phyloP scores from a whole-genome alignment of 2,888 invertebrate genomes.

The Mellilla xanthometata region DNA sequence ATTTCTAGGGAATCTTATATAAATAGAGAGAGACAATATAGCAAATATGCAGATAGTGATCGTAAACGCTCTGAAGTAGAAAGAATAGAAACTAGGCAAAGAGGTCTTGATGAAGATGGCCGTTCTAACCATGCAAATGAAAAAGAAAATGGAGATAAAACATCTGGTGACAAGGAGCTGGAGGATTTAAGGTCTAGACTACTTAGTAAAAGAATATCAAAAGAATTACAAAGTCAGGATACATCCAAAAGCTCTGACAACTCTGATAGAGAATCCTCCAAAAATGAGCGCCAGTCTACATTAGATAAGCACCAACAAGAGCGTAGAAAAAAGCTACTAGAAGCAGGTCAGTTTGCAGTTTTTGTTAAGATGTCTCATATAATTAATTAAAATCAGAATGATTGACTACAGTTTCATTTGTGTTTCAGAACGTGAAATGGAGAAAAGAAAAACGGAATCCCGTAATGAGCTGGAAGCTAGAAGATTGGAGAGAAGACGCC shows the following conservation, averaged over 20 bases:
- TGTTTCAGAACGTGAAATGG: slow-evolving; percentile 87
- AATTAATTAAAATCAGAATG: too few relatives aligned
- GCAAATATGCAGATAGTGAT: slow-evolving; percentile 64
- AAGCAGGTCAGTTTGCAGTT: slow-evolving; percentile 79
- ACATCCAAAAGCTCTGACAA: slow-evolving; percentile 60
- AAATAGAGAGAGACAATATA: slow-evolving; percentile 61
- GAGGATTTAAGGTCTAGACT: slow-evolving; percentile 90
- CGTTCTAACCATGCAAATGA: slow-evolving; percentile 65
- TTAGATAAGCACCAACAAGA: slow-evolving; percentile 80
- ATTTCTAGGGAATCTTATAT: slow-evolving; percentile 59
- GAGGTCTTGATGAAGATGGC: slow-evolving; percentile 64
- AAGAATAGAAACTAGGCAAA: slow-evolving; percentile 67
- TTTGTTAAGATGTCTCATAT: too few relatives aligned
- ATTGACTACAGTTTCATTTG: too few relatives aligned
- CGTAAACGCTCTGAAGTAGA: slow-evolving; percentile 63
- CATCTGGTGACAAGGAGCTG: slow-evolving; percentile 83
- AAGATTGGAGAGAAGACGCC: slow-evolving; percentile 83
- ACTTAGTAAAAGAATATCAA: slow-evolving; percentile 86
- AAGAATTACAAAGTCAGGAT: slow-evolving; percentile 82
- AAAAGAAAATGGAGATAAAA: slow-evolving; percentile 74
- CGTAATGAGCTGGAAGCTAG: slow-evolving; percentile 89
- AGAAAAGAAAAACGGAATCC: slow-evolving; percentile 89
- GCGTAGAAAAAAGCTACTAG: slow-evolving; percentile 86
- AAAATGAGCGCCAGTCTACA: slow-evolving; percentile 60
- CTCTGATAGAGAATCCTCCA: slow-evolving; percentile 67